phyloP scores from a whole-genome alignment of 2,888 invertebrate species.

The Blastobasis lacticolella region DNA sequence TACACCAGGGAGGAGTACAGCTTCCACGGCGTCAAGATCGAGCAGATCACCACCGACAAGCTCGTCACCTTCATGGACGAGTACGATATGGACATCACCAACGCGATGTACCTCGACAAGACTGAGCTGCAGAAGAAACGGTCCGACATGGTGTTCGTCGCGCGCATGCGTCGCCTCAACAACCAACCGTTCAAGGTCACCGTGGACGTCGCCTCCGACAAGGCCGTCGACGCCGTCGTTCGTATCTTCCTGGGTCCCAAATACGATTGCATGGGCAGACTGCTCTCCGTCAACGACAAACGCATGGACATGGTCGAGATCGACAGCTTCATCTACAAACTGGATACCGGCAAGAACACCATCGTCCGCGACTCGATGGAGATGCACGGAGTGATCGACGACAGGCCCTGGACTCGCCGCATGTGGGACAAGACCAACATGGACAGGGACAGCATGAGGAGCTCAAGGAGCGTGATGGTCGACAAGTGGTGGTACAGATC shows the following conservation, averaged over 20 bases:
- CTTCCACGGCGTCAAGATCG: constrained; percentile 78
- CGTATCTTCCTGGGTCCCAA: constrained; percentile 82
- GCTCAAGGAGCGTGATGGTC: constrained; percentile 28
- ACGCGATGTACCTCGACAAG: constrained; percentile 70
- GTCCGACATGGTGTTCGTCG: constrained; percentile 63
- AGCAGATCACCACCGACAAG: constrained; percentile 76
- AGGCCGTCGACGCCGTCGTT: constrained; percentile 74
- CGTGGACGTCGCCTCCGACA: constrained; percentile 72
- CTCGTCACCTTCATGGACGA: constrained; percentile 81
- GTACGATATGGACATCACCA: constrained; percentile 78
- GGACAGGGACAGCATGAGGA: constrained; percentile 47
- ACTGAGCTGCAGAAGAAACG: constrained; percentile 62
- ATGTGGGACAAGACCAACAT: constrained; percentile 37
- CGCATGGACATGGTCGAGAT: constrained; percentile 61
- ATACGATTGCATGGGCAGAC: constrained; percentile 77
- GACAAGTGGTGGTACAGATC: constrained; percentile 71
- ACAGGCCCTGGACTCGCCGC: constrained; percentile 66
- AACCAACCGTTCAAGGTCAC: constrained; percentile 78
- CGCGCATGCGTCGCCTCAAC: constrained; percentile 77
- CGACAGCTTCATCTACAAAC: constrained; percentile 73
- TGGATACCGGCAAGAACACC: constrained; percentile 79
- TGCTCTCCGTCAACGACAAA: constrained; percentile 63
- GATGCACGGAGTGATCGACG: constrained; percentile 76
- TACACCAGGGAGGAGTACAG: constrained; percentile 76
- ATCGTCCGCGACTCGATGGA: constrained; percentile 80